Base-by-base conservation (phyloP, 2,797 vertebrate species). In the Poeciliopsis presidionis region DNA sequence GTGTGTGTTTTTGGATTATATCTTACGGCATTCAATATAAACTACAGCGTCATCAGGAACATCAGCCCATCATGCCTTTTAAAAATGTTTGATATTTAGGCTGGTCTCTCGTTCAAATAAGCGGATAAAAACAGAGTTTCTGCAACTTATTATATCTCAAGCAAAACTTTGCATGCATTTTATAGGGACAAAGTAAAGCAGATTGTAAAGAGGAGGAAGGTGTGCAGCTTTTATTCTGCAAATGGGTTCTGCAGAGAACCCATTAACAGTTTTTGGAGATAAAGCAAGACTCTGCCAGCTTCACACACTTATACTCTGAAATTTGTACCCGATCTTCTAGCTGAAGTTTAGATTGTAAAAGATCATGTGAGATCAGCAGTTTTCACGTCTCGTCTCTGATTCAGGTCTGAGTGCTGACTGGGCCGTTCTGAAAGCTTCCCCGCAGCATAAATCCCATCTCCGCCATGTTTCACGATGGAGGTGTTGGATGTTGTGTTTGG, bases 21-120 rank as follows among this genome's bases (percentile, higher is more conserved):
- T 77, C 73, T 88, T 28, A 28, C 28, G 51, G 65, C 20, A 76
- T 85, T 87, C 9, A 78, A 59, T 9, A 63, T 74, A 79, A 63
- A 11, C 33, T 18, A 65, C 30, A 39, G 33, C 22, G 59, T 63
- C 59, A 36, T 18, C 63, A 25, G 16, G 20, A 53, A 16, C 20
- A 22, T 28, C 18, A 7, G 69, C 57, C 71, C 41, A 45, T 43
- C 39, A 28, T 8, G 22, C 25, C 25, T 11, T 70, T 41, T 70
- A 13, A 69, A 69, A 28, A n/a, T 14, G 45, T 45, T 2, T 11
- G 11, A 43, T 65, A 43, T 43, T 69, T 25, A 51, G 18, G 47
- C 18, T 51, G 18, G 47, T 51, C 47, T 51, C 2, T 51, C 18
- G 18, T 51, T 51, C 18, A 51, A 51, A 20, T 59, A 16, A 28